Evolutionary conservation across 2,797 vertebrate genomes (phyloP), one percentile per base, ranked within the genome.

Genomic region (Enteromius fasciolatus): DNA sequence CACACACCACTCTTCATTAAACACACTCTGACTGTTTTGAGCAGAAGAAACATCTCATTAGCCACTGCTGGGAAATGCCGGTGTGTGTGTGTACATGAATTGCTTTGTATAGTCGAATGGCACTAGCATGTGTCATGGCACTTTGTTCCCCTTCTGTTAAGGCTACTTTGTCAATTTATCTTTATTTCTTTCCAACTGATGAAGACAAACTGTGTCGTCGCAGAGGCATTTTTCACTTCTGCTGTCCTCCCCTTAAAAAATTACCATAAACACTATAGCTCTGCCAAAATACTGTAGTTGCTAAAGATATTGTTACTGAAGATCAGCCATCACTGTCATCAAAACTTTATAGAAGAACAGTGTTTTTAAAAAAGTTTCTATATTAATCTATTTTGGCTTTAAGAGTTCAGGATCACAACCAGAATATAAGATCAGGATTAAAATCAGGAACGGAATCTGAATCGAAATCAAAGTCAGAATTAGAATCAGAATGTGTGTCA

Each of bases 1-100:
- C 50, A 68, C 75, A 73, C 68, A 84, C 41, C 23, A 36, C 64
- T 78, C 69, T 86, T 77, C 81, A 85, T 67, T 64, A 82, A 76
- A 66, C 76, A 85, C 83, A 73, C 61, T 46, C 72, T 59, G 74
- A 77, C 68, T 77, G 67, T 74, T 82, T 75, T 84, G 64, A 36
- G 57, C 50, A 74, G 68, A 80, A 74, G 78, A 87, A 52, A 41
- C 50, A 31, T 73, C 69, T 82, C 44, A 61, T 80, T 70, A 63
- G 57, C 69, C 28, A 64, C 39, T 80, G 77, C 66, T 79, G 67
- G 69, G 79, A 72, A 57, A 54, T 7, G 46, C 50, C 17, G 36
- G 63, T 14, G 12, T 14, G 14, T 69, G 17, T 54, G 48, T 78
- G 17, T 64, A n/a, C 36, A 57, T 79, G 23, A 57, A 44, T 41